Evolutionary conservation across 2,888 invertebrate species (phyloP).

Genomic region (Lysandra bellargus): DNA sequence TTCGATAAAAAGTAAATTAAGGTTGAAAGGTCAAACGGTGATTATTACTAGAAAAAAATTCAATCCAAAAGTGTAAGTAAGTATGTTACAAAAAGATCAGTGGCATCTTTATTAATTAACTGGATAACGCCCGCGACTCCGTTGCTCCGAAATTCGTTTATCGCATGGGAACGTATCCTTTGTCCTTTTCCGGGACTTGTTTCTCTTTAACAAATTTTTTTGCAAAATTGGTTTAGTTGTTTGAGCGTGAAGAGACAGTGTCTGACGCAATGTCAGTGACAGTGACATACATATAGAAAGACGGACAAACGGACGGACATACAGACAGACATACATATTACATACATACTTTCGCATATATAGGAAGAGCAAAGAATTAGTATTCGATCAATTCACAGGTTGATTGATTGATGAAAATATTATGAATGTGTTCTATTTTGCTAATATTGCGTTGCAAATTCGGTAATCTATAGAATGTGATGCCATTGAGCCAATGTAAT

Average conservation of each 20-base stretch:
- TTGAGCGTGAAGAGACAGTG: too few species aligned
- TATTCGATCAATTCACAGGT: background rate
- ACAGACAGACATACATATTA: too few species aligned
- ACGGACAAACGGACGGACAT: too few species aligned
- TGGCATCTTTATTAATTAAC: too few species aligned
- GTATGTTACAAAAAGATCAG: background rate
- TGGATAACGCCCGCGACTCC: too few species aligned
- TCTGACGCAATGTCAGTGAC: too few species aligned
- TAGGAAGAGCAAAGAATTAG: background rate
- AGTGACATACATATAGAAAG: too few species aligned
- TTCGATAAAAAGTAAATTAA: conserved; percentile 27
- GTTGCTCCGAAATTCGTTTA: too few species aligned
- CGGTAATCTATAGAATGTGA: background rate
- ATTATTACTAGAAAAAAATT: background rate
- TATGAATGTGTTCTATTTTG: background rate
- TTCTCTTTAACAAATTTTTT: too few species aligned
- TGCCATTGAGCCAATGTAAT: background rate
- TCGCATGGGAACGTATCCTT: too few species aligned
- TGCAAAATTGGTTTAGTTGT: too few species aligned
- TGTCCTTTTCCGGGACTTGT: too few species aligned
- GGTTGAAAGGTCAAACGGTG: conserved; percentile 12
- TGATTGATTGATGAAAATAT: background rate
- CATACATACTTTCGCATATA: background rate
- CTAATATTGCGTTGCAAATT: background rate
- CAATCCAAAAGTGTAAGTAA: background rate